Conservation (phyloP, 23 tunicate genomes). For the Pegea sp. region DNA sequence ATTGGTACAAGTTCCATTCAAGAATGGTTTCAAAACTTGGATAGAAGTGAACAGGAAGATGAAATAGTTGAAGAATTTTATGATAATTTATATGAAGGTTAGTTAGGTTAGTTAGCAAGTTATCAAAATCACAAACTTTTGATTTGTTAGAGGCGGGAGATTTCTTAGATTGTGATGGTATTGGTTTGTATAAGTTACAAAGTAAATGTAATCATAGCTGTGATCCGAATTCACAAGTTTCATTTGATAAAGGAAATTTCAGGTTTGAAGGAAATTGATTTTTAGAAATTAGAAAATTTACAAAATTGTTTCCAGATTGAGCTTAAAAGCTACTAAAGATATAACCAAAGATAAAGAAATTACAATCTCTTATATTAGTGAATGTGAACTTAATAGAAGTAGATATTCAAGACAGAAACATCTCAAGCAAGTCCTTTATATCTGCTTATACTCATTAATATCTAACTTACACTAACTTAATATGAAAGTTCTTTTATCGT, state of each 20-base stretch:
- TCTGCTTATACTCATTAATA: no score
- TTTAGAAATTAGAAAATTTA: neutral
- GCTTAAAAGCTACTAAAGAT: conserved; percentile 20
- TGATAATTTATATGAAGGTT: conserved; percentile 33
- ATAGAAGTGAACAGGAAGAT: conserved; percentile 9
- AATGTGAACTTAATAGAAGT: conserved; percentile 35
- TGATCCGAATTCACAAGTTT: conserved; percentile 58
- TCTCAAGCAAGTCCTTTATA: conserved; percentile 16
- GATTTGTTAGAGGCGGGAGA: conserved; percentile 37
- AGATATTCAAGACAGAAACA: conserved; percentile 44
- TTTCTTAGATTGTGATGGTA: conserved; percentile 81
- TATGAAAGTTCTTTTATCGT: no score
- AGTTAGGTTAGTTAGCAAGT: neutral
- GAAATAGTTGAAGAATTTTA: conserved; percentile 19
- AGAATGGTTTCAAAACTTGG: conserved; percentile 62
- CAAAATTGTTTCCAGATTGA: conserved; percentile 8
- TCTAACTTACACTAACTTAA: no score
- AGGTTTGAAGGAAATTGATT: conserved; percentile 16
- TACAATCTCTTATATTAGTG: conserved; percentile 49
- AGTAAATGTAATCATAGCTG: conserved; percentile 91
- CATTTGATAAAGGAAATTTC: conserved; percentile 41
- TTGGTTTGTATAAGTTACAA: conserved; percentile 42
- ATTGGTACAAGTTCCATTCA: conserved; percentile 57
- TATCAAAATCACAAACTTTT: neutral
- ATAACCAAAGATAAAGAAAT: conserved; percentile 48